Percentiles rank a stretch among this genome's conserved stretches.
Evolutionary conservation across 2,888 invertebrate genomes (phyloP).

Genomic region (Nymphalis urticae): DNA sequence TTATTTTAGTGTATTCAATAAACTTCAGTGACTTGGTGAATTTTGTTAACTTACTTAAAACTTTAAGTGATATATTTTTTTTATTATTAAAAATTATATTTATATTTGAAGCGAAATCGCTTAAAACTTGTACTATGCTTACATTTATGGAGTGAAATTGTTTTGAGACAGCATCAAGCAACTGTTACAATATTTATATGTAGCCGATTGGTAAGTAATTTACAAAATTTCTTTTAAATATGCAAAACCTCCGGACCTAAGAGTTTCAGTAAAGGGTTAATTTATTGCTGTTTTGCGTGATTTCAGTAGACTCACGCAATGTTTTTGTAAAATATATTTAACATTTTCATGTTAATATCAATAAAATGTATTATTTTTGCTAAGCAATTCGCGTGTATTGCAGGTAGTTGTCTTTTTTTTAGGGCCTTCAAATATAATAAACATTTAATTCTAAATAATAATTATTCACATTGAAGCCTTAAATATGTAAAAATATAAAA

Average conservation of each 20-base stretch:
- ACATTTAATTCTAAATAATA: no score
- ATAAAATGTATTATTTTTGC: no score
- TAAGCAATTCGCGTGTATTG: no score
- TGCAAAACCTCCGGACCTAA: background rate
- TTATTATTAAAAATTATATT: background rate
- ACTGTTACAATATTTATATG: slow-evolving; percentile 2
- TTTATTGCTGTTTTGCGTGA: slow-evolving; percentile 10
- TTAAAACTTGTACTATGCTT: background rate
- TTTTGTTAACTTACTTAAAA: background rate
- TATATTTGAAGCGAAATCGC: background rate
- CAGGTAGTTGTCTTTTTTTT: no score
- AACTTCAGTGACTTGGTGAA: background rate
- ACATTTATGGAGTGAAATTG: background rate
- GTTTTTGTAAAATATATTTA: background rate
- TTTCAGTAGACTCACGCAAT: background rate
- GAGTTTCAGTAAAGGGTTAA: background rate
- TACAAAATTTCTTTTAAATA: slow-evolving; percentile 1
- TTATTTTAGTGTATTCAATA: background rate
- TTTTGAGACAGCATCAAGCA: background rate
- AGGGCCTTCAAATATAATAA: no score
- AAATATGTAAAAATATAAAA: no score
- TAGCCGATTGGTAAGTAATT: slow-evolving; percentile 17
- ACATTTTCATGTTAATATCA: no score
- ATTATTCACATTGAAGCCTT: no score
- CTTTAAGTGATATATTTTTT: background rate